Conservation (phyloP, 1,140 invertebrate species). For the Penaeus indicus region DNA sequence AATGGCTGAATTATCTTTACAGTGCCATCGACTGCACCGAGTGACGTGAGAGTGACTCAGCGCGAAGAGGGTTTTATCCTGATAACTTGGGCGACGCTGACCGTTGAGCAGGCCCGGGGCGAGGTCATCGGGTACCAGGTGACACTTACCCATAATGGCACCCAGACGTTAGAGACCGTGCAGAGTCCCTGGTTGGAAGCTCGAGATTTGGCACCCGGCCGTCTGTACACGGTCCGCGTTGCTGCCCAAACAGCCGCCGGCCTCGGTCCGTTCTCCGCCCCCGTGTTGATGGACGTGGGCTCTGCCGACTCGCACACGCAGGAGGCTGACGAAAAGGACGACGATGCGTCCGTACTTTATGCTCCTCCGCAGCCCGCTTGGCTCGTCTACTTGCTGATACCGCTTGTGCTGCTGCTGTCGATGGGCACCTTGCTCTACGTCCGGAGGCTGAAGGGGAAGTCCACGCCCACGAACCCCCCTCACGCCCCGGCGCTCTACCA, state of each 20-base stretch:
- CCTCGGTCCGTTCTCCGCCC: slow-evolving; percentile 55
- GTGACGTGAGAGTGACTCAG: slow-evolving; percentile 39
- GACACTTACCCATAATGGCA: slow-evolving; percentile 57
- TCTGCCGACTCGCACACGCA: slow-evolving; percentile 33
- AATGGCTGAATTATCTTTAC: background rate
- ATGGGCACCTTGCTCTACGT: slow-evolving; percentile 56
- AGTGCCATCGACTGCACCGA: slow-evolving; percentile 58
- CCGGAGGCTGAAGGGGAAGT: slow-evolving; percentile 40
- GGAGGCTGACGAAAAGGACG: slow-evolving; percentile 7
- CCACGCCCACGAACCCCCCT: slow-evolving; percentile 46
- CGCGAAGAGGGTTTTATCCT: slow-evolving; percentile 47
- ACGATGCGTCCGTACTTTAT: slow-evolving; percentile 41
- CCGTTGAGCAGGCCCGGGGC: slow-evolving; percentile 41
- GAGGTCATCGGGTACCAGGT: slow-evolving; percentile 60
- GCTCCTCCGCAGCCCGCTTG: slow-evolving; percentile 60
- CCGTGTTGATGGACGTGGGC: slow-evolving; percentile 43
- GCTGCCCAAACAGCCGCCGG: slow-evolving; percentile 62
- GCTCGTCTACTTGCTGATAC: slow-evolving; percentile 61
- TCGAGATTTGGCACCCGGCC: slow-evolving; percentile 45
- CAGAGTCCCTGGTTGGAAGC: slow-evolving; percentile 61
- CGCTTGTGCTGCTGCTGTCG: slow-evolving; percentile 55
- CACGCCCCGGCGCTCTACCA: slow-evolving; percentile 43
- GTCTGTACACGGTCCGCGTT: slow-evolving; percentile 59
- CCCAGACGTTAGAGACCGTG: slow-evolving; percentile 51
- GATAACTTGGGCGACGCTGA: slow-evolving; percentile 56